Base-by-base conservation (phyloP, 2,888 invertebrate genomes). In the Brachypterus glaber region DNA sequence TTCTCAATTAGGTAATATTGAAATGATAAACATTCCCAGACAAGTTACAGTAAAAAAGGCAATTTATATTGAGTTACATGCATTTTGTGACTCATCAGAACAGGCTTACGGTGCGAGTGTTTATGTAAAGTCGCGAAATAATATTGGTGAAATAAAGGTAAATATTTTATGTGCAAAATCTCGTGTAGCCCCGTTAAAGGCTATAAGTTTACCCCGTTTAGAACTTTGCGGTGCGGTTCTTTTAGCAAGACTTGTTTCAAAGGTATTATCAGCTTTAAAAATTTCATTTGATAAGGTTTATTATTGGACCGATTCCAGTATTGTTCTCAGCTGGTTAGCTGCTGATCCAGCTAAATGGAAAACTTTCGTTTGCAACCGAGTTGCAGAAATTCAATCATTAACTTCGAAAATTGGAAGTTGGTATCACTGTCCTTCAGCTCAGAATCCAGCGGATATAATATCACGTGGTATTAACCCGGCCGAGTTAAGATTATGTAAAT, bases 171-270 rank as follows among this genome's bases (percentile, higher is more conserved):
- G 33, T 16, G 37, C 37, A 3, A 40, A 40, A 15, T 26, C 33
- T 17, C n/a, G 26, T n/a, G 33, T 38, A 2, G 30, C 31, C 3
- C 36, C 40, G 3, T 8, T 40, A 11, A 40, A 39, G n/a, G 4
- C 14, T 4, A 15, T 51, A 8, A 33, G 46, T 4, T 12, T 51
- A 5, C 50, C 52, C 7, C 26, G 43, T 27, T 33, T 52, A 14
- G 48, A 49, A 39, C 34, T 48, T 14, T 48, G 47, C 17, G 46
- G 37, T 2, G 45, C 48, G 3, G 16, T 46, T 9, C 29, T 50
- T 9, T 29, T 49, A 11, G 41, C 43, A 11, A 37, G 32, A 30
- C 37, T 47, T 26, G 24, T 43, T 9, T 34, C 39, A 21, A 35
- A 36, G 25, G 24, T 41, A 13, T 25, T 7, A 27, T 16, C 21